These are phyloP conservation scores for Celastrina argiolus DNA, from an alignment of 2,888 invertebrate genomes.

Conservation along the genomic window DNA sequence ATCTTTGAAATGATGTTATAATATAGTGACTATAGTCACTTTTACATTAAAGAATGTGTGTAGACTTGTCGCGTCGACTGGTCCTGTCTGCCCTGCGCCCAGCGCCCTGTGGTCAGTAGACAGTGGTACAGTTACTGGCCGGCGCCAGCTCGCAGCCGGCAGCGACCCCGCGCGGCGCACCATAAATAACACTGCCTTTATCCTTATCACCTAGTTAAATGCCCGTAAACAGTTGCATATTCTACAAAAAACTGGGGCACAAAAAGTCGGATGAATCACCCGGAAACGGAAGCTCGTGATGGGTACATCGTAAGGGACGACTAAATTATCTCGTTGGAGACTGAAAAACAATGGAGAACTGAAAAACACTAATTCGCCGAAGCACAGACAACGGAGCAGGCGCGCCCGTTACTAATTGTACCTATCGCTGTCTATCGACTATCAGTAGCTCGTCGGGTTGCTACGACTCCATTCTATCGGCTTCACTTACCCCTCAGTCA, in stretches of 20 bases:
- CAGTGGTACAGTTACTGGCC: not conserved
- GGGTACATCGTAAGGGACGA: not conserved
- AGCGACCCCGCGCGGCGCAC: not conserved
- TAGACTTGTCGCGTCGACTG: too few relatives aligned
- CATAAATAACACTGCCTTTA: not conserved
- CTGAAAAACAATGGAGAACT: not conserved
- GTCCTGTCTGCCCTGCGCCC: not conserved
- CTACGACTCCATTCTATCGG: too few relatives aligned
- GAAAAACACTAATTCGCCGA: not conserved
- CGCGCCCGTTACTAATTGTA: too few relatives aligned
- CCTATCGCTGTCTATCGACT: too few relatives aligned
- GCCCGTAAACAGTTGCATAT: conserved; percentile 5
- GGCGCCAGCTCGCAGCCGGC: too few relatives aligned
- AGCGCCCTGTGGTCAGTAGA: not conserved
- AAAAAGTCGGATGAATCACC: not conserved
- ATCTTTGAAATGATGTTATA: too few relatives aligned
- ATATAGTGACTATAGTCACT: too few relatives aligned
- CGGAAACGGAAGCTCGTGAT: not conserved
- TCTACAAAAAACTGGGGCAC: not conserved
- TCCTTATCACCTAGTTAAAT: conserved; percentile 10
- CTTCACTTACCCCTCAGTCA: too few relatives aligned
- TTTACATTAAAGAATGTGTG: too few relatives aligned
- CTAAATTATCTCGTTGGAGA: not conserved
- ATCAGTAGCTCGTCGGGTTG: too few relatives aligned
- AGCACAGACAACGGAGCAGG: too few relatives aligned